Percentiles rank a stretch among this genome's conserved stretches.
Conservation (phyloP, 2,797 vertebrate species). For the Myotis vivesi region DNA sequence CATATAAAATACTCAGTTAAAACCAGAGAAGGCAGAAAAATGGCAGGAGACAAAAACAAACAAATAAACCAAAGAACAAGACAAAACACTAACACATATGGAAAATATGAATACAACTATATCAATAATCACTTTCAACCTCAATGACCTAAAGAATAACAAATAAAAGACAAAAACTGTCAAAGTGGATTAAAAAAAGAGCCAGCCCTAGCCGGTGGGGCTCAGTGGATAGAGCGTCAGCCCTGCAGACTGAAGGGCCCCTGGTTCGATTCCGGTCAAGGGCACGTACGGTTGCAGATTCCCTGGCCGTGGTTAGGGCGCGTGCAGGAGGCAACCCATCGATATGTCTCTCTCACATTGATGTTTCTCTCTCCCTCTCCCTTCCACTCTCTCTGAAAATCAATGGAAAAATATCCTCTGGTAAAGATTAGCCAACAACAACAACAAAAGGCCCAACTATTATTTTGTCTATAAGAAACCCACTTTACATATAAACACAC, state of each 20-base stretch:
- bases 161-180: slow-evolving; percentile 20
- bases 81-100: slow-evolving; percentile 8
- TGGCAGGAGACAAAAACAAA: background rate
- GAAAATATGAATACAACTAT: background rate
- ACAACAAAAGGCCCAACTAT: background rate
- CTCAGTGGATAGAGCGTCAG: background rate
- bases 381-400: background rate
- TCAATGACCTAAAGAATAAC: background rate
- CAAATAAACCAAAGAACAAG: background rate
- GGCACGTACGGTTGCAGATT: too few species aligned
- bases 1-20: slow-evolving; percentile 15
- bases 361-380: too few species aligned
- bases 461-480: background rate
- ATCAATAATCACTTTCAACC: background rate
- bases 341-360: too few species aligned
- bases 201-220: background rate
- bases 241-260: too few species aligned
- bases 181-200: background rate
- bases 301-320: too few species aligned
- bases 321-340: too few species aligned
- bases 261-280: too few species aligned
- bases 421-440: too few species aligned
- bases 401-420: background rate
- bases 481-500: slow-evolving; percentile 10
- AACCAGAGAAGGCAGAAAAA: background rate